A percentile compares a stretch with the other conserved stretches of the same genome.
Conservation (phyloP, 2,888 invertebrate genomes). For the Amblyjoppa fuscipennis region DNA sequence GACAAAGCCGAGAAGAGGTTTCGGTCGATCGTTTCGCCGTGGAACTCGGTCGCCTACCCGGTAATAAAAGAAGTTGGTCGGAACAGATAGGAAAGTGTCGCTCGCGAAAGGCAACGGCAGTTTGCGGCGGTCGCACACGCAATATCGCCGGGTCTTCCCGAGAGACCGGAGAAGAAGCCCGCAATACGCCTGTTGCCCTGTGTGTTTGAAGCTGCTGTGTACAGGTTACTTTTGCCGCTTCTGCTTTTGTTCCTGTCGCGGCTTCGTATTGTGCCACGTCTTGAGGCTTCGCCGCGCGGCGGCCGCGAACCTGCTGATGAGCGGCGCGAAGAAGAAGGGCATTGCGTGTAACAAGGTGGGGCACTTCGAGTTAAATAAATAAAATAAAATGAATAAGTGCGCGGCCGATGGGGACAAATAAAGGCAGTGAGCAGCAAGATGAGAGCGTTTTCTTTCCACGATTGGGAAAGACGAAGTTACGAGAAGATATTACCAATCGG, state of each 20-base stretch:
- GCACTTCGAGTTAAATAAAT: conserved; percentile 12
- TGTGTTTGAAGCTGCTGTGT: conserved; percentile 4
- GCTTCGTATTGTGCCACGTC: conserved; percentile 14
- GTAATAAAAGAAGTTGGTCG: conserved; percentile 19
- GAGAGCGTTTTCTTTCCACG: conserved; percentile 16
- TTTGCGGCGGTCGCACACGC: conserved; percentile 51
- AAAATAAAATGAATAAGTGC: conserved; percentile 1
- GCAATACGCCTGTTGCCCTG: conserved; percentile 1
- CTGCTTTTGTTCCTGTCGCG: conserved; percentile 18
- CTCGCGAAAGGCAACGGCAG: conserved; percentile 66
- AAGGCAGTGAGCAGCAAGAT: background rate
- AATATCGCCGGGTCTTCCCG: conserved; percentile 70
- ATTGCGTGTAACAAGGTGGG: conserved; percentile 57
- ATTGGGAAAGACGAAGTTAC: background rate
- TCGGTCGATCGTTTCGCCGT: conserved; percentile 29
- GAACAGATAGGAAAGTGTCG: conserved; percentile 50
- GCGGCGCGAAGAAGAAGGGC: conserved; percentile 3
- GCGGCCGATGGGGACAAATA: background rate
- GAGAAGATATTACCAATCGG: background rate
- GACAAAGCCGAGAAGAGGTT: conserved; percentile 14
- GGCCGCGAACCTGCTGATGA: conserved; percentile 28
- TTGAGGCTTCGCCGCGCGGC: conserved; percentile 14
- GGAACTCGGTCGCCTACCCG: conserved; percentile 39
- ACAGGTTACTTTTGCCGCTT: background rate
- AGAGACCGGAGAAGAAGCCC: conserved; percentile 50